Base-by-base conservation (phyloP, 2,888 invertebrate genomes). In the Archaeoteleia sp. region DNA sequence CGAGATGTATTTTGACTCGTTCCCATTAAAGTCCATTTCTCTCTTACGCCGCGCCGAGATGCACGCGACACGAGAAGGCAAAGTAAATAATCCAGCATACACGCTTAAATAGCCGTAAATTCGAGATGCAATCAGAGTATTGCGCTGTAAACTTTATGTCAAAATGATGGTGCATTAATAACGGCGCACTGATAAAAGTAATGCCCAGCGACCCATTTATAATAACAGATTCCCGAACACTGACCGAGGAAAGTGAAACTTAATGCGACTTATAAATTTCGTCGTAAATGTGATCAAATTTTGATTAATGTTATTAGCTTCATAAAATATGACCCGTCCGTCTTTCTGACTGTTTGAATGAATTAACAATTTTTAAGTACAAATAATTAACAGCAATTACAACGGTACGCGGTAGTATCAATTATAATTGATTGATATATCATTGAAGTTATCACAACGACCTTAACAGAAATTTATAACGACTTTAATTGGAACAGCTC, bases 121-220 rank as follows among this genome's bases (percentile, higher is more conserved):
- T 48, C 40, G 13, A 66, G 66, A 70, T 68, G 73, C 71, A 74
- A 74, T 75, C 72, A 74, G 72, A 72, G 72, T 73, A 72, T 74
- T 71, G 73, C 70, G 72, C 71, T 58, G 67, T 37, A 49, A 48
- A 63, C 60, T 58, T 49, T 54, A 63, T 48, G 62, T 46, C 43
- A 35, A 57, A 53, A 48, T 60, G 49, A 60, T 60, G 58, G 54
- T 34, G 30, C 71, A 57, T 54, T 58, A 55, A 71, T 71, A 58
- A 60, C 48, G 40, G 57, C 57, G 62, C 54, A 42, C 42, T 60
- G 68, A 68, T 68, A 68, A 68, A 68, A 54, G 55, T 68, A 67
- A 61, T 51, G 60, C 43, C 32, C 45, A 55, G 53, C 60, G n/a
- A n/a, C n/a, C n/a, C n/a, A n/a, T 65, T 66, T 58, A 58, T 23